Conservation (phyloP, 2,797 vertebrate genomes). For the Chanos chanos region DNA sequence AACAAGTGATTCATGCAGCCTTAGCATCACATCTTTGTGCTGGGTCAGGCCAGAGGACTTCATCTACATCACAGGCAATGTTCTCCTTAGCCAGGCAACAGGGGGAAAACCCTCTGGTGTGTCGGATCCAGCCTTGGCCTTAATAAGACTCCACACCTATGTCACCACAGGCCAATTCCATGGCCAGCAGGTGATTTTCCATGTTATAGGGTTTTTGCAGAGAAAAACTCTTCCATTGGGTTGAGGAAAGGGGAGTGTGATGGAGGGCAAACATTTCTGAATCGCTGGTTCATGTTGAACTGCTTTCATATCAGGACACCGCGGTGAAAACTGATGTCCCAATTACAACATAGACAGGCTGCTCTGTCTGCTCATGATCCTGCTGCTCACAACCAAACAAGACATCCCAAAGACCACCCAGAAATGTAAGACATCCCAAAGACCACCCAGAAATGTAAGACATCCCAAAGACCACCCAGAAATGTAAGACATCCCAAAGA, state of each 20-base stretch:
- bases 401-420: neutral
- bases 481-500: no score
- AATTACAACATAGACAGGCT: neutral
- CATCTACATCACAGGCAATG: constrained; percentile 16
- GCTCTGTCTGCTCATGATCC: neutral
- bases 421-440: no score
- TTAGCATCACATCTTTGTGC: constrained; percentile 2
- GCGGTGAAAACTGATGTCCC: no score
- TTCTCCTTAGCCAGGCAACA: constrained; percentile 6
- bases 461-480: no score
- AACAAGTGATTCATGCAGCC: no score
- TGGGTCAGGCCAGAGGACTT: constrained; percentile 9
- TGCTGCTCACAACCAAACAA: neutral
- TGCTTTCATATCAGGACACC: no score
- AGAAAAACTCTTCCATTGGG: constrained; percentile 17
- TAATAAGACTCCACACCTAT: constrained; percentile 1
- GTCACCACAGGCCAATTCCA: no score
- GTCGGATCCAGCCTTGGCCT: constrained; percentile 20
- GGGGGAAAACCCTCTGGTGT: constrained; percentile 19
- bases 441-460: no score
- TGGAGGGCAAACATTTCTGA: neutral
- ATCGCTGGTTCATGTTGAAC: neutral
- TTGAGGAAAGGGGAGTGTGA: neutral
- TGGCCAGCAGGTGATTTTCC: neutral
- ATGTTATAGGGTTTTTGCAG: constrained; percentile 12